Percentiles rank a stretch among this genome's conserved stretches.
Evolutionary conservation across 30 jellyfish, hydroid and myxozoan species (phyloP).

Genomic region (Phacellophora camtschatica): DNA sequence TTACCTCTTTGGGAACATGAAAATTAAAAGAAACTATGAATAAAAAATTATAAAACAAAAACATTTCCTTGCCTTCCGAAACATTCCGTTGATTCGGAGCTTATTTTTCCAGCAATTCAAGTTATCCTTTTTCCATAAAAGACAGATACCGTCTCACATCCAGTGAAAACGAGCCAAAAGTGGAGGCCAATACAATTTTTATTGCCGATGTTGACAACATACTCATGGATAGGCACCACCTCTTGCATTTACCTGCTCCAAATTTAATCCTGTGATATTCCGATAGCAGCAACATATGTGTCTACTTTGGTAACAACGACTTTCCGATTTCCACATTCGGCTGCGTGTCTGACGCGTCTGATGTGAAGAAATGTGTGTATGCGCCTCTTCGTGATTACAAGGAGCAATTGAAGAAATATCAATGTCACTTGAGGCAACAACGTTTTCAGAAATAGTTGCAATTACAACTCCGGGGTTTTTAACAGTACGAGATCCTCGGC

Average conservation of each 20-base stretch:
- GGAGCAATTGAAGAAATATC: conserved; percentile 6
- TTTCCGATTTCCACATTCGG: conserved; percentile 23
- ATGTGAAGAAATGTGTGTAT: conserved; percentile 9
- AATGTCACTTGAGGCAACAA: neutral
- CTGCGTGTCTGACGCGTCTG: conserved; percentile 14
- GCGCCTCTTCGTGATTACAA: conserved; percentile 6
- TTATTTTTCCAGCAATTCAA: conserved; percentile 15
- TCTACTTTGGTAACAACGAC: neutral
- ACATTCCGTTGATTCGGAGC: neutral
- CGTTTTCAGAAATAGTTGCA: neutral
- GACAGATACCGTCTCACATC: conserved; percentile 3
- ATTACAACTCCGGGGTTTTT: neutral
- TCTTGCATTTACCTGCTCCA: conserved; percentile 15
- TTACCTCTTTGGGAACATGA: no score
- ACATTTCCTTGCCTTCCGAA: conserved; percentile 4
- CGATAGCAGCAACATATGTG: neutral
- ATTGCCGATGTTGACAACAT: conserved; percentile 5
- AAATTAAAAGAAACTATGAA: no score
- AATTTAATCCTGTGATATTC: conserved; percentile 14
- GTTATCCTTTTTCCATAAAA: neutral
- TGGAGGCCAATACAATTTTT: neutral
- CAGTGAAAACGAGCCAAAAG: conserved; percentile 6
- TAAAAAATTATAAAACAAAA: no score
- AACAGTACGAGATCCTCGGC: neutral
- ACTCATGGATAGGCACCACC: conserved; percentile 37